Base-by-base conservation (phyloP, 2,888 invertebrate species). In the Spodoptera littoralis region DNA sequence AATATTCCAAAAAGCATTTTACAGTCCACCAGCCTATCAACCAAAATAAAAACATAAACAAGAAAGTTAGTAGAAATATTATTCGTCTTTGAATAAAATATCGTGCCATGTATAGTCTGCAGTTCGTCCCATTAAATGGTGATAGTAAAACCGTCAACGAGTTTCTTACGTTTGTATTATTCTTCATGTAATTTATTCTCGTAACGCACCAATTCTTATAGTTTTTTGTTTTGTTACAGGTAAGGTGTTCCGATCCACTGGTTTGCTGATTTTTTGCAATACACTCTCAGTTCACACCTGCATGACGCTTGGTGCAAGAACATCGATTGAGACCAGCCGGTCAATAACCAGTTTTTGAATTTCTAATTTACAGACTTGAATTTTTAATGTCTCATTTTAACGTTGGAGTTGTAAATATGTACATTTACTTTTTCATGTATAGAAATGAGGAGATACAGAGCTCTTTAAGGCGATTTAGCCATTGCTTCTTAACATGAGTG, bases 221-320 rank as follows among this genome's bases (percentile, higher is more conserved):
- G 48, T 51, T 59, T 71, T 78, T 76, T 78, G 78, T 48, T 70
- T 81, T 72, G 78, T 84, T 85, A 44, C 86, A 87, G 87, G 87
- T 87, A 86, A 85, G 74, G 70, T 57, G 79, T 78, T 81, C 76
- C 78, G 68, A 61, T 51, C 65, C 73, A 71, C 50, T 73, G 75
- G 70, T 55, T 62, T 49, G 58, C 65, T 58, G 61, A 71, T 67
- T 82, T 78, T 82, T 82, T 80, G 70, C 70, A 75, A 65, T 62
- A 60, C 68, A 74, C 70, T 75, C 68, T 71, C 57, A 53, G 64
- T 62, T 60, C 55, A 70, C 78, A 84, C 68, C 76, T 84, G 84
- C 82, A 82, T 83, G 80, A 62, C 62, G 63, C 69, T 74, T 77
- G 56, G 49, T 60, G 65, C 47, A 50, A 64, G 46, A 59, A 54